These are phyloP conservation scores for Chloroceryle amazona DNA, from an alignment of 2,797 vertebrate species.

Conservation along the genomic window DNA sequence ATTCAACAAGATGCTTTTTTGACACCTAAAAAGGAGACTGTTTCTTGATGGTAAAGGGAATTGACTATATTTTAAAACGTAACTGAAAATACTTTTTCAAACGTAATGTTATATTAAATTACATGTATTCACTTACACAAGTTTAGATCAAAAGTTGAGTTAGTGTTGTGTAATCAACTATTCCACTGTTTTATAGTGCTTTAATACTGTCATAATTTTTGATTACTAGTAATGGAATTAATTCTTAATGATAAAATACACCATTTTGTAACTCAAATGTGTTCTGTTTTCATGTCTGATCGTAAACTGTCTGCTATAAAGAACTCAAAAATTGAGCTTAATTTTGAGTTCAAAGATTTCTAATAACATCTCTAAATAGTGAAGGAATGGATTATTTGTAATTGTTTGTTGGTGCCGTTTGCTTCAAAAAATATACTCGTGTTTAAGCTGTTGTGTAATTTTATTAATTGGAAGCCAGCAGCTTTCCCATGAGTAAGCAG, in stretches of 20 bases:
- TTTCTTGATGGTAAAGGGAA: not conserved
- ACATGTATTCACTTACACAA: not conserved
- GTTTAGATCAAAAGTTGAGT: not conserved
- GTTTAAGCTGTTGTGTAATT: not conserved
- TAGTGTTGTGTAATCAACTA: not conserved
- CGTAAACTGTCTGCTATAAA: not conserved
- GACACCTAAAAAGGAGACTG: not conserved
- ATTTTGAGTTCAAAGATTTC: not conserved
- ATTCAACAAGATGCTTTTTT: not conserved
- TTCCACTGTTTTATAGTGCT: not conserved
- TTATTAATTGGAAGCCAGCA: not conserved
- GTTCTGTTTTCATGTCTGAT: not conserved
- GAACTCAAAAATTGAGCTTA: not conserved
- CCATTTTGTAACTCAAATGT: not conserved
- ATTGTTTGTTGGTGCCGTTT: not conserved
- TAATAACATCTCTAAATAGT: not conserved
- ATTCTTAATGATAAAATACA: not conserved
- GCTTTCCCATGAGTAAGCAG: not conserved
- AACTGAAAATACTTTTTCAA: not conserved
- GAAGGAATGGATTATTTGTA: not conserved
- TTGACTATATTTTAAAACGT: not conserved
- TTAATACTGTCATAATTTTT: not conserved
- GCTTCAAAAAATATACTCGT: not conserved
- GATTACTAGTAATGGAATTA: not conserved
- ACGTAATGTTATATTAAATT: not conserved